A percentile compares a stretch with the other conserved stretches of the same genome.
These are phyloP conservation scores for Psittacula cyanocephala DNA, from an alignment of 2,113 vertebrate genomes.

Conservation along the genomic window DNA sequence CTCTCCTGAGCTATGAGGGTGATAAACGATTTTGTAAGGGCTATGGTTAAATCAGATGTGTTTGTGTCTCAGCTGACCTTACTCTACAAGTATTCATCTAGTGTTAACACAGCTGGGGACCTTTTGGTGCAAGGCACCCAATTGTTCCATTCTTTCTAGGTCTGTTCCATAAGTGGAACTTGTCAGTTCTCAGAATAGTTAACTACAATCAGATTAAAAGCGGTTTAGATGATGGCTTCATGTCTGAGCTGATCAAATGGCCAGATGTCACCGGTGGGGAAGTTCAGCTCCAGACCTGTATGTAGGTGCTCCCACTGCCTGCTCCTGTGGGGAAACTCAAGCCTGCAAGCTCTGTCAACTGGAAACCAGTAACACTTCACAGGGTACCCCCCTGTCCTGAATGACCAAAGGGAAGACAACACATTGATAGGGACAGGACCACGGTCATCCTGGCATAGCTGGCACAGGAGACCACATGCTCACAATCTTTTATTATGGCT, in stretches of 20 bases:
- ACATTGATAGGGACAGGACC: background rate
- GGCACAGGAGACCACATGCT: background rate
- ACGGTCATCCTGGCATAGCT: background rate
- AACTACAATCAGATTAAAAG: background rate
- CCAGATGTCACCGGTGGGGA: background rate
- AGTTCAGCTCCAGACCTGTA: background rate
- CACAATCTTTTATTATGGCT: background rate
- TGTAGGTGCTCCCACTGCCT: background rate
- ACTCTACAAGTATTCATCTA: background rate
- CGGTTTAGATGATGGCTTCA: background rate
- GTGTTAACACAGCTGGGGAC: background rate
- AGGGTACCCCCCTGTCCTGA: background rate
- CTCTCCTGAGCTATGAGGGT: background rate
- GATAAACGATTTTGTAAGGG: background rate
- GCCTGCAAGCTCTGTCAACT: background rate
- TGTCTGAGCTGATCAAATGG: background rate
- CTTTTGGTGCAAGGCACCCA: background rate
- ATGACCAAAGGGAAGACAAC: background rate
- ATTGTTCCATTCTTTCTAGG: background rate
- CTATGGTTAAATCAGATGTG: background rate
- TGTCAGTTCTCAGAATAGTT: background rate
- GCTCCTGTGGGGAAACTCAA: background rate
- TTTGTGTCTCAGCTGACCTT: background rate
- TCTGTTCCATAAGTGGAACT: background rate
- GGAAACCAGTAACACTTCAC: background rate